Percentiles rank a stretch among this genome's conserved stretches.
These are phyloP conservation scores for Goniozus legneri DNA, from an alignment of 1,140 invertebrate genomes.

Conservation along the genomic window DNA sequence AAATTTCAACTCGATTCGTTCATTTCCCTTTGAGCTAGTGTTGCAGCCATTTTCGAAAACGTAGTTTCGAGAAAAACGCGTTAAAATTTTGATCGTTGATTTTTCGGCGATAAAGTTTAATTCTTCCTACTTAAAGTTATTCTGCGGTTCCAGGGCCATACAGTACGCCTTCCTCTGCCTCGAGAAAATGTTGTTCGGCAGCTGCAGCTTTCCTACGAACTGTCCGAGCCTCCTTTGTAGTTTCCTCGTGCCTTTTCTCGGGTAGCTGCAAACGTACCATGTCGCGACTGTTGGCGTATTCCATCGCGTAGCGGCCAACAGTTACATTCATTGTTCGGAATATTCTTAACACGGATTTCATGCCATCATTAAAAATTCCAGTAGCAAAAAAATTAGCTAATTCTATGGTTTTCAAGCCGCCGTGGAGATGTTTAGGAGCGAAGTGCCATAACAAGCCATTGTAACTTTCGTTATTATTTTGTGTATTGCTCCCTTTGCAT, in stretches of 20 bases:
- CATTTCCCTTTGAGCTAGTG: background rate
- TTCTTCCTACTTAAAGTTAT: slow-evolving; percentile 7
- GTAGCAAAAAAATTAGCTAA: background rate
- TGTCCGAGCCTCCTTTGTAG: background rate
- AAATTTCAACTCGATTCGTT: slow-evolving; percentile 5
- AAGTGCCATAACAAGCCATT: too few species aligned
- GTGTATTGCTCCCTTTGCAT: slow-evolving; percentile 16
- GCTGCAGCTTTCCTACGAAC: background rate
- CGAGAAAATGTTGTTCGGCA: background rate
- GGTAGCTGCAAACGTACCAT: background rate
- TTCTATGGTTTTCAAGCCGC: background rate
- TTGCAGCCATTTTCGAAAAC: slow-evolving; percentile 5
- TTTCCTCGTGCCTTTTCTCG: background rate
- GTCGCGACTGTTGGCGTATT: background rate
- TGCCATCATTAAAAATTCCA: slow-evolving; percentile 1
- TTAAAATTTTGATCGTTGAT: slow-evolving; percentile 5
- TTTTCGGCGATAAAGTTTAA: slow-evolving; percentile 4
- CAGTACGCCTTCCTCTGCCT: slow-evolving; percentile 6
- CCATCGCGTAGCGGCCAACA: background rate
- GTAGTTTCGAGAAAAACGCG: slow-evolving; percentile 8
- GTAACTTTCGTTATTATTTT: slow-evolving; percentile 11
- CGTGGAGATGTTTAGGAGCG: slow-evolving; percentile 6
- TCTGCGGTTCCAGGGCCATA: slow-evolving; percentile 5
- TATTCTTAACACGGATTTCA: background rate
- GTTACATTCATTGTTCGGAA: background rate